Conservation (phyloP, 2,888 invertebrate species). For the Leptopilina syphax region DNA sequence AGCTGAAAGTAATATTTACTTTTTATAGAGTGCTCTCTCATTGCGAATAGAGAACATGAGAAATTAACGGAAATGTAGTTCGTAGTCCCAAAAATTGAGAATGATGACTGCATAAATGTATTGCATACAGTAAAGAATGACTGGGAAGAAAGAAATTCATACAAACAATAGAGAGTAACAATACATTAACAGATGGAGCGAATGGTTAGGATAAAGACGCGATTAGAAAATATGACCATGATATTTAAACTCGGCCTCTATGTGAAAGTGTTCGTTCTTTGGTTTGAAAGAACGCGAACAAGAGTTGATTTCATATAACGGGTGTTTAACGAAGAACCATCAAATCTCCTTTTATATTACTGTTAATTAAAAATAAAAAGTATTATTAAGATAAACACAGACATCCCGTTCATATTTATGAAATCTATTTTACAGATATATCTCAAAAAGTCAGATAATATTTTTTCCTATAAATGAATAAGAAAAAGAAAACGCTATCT, state of each 20-base stretch:
- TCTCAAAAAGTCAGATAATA: neutral
- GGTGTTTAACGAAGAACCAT: conserved; percentile 51
- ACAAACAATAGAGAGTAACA: conserved; percentile 40
- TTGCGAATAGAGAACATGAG: too few species aligned
- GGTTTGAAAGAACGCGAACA: conserved; percentile 60
- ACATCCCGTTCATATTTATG: neutral
- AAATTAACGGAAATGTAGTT: neutral
- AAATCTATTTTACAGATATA: neutral
- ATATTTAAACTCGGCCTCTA: conserved; percentile 72
- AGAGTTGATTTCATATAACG: conserved; percentile 63
- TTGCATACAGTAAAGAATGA: neutral
- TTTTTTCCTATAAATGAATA: too few species aligned
- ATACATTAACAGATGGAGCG: conserved; percentile 49
- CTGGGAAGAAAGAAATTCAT: conserved; percentile 15
- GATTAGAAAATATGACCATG: conserved; percentile 71
- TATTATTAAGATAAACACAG: neutral
- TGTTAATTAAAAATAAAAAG: neutral
- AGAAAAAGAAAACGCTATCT: too few species aligned
- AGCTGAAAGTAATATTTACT: too few species aligned
- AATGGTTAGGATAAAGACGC: conserved; percentile 52
- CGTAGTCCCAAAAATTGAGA: neutral
- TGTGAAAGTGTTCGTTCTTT: conserved; percentile 72
- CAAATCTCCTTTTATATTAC: neutral
- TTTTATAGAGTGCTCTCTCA: too few species aligned
- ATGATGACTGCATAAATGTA: neutral